Evolutionary conservation across 1,140 invertebrate genomes (phyloP), one percentile per base, ranked within the genome.

Genomic region (Sycophaga agraensis): DNA sequence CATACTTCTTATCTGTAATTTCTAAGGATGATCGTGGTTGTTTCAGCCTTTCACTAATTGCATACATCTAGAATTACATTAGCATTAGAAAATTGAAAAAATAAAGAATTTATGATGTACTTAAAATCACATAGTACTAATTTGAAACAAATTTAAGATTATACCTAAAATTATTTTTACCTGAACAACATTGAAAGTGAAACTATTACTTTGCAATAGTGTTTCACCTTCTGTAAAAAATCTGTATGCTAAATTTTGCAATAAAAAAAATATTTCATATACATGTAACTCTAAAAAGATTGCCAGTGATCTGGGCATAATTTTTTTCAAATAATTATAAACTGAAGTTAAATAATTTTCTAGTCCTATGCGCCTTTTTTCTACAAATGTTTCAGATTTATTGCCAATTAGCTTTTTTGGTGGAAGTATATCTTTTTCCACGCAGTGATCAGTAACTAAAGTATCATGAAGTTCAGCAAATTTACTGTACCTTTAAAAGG

Each of bases 321-420:
- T 84, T 64, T 87, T 82, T 63, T 86, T 87, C 24, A 92, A 73
- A 73, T 91, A 91, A 65, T 83, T 86, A 24, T 92, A 84, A 7
- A 91, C 80, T 60, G 86, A 87, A 73, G 90, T 89, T 5, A 97
- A 79, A 78, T 97, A 97, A 14, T 83, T 81, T 74, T 95, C 89
- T 24, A 98, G 78, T 17, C 87, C 89, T 64, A 85, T 80, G 49
- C 92, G 85, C 59, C 95, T 83, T 70, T 89, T 90, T 72, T 94
- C 92, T 19, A 98, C 84, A 73, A 98, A 97, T 16, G 85, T 82
- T 12, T 92, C 91, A 67, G 86, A 87, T 66, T 87, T 87, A 67
- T 90, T 91, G 0, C 90, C 89, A 70, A 92, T 87, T 0, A 96
- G 82, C 80, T 96, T 96, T 75, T 97, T 97, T 4, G 93, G 92